A percentile compares a stretch with the other conserved stretches of the same genome.
Conservation (phyloP, 2,113 vertebrate species). For the Plestiodon gilberti region DNA sequence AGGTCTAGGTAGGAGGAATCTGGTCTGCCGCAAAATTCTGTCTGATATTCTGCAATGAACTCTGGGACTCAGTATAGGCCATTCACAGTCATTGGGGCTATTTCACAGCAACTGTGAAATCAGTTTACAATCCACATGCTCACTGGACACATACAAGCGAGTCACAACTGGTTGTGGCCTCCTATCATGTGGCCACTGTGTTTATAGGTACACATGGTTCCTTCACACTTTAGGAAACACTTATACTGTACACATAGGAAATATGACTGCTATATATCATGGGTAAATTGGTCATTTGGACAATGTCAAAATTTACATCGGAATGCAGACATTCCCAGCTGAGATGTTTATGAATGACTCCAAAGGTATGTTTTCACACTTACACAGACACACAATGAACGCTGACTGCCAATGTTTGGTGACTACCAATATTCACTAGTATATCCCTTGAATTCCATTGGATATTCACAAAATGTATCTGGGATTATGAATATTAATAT, state of each 20-base stretch:
- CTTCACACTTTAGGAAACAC: background rate
- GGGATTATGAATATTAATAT: background rate
- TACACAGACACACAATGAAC: background rate
- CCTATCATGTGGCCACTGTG: background rate
- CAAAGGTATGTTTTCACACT: background rate
- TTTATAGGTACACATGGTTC: background rate
- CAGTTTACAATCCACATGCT: background rate
- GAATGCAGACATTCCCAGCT: background rate
- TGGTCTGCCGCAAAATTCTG: background rate
- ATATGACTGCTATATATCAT: background rate
- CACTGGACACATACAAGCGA: background rate
- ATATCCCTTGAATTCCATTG: background rate
- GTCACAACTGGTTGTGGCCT: background rate
- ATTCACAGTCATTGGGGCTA: background rate
- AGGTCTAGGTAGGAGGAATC: background rate
- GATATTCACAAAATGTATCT: background rate
- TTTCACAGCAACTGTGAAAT: background rate
- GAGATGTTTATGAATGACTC: background rate
- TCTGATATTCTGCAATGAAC: background rate
- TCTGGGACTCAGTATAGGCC: background rate
- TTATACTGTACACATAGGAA: background rate
- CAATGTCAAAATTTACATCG: background rate
- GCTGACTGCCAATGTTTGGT: background rate
- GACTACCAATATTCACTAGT: background rate
- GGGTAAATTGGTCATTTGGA: background rate